A percentile compares a stretch with the other conserved stretches of the same genome.
Conservation (phyloP, 2,113 vertebrate genomes). For the Pachyramphus minor region DNA sequence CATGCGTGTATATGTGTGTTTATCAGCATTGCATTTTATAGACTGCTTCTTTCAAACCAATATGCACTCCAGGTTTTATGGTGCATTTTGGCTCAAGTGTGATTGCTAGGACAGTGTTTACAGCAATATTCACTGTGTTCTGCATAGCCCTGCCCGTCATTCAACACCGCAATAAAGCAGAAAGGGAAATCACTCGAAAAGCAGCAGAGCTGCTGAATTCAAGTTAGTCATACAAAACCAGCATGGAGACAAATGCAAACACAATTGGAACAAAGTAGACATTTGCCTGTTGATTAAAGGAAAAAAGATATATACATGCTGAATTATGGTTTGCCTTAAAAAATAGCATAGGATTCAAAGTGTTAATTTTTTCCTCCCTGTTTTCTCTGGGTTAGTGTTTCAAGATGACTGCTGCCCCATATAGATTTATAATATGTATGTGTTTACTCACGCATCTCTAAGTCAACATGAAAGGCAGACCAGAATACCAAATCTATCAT, state of each 20-base stretch:
- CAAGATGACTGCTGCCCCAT: not conserved
- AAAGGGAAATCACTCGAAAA: not conserved
- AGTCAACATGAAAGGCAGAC: constrained; percentile 4
- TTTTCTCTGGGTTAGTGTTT: not conserved
- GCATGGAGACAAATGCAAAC: not conserved
- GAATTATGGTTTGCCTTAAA: not conserved
- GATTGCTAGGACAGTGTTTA: constrained; percentile 36
- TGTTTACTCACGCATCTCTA: constrained; percentile 1
- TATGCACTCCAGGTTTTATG: not conserved
- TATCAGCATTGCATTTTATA: not conserved
- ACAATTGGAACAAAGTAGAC: constrained; percentile 6
- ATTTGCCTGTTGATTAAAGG: not conserved
- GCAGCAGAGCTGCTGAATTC: constrained; percentile 30
- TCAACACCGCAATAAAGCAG: constrained; percentile 43
- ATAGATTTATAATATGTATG: not conserved
- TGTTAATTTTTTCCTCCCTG: not conserved
- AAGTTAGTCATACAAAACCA: constrained; percentile 16
- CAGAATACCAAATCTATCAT: constrained; percentile 32
- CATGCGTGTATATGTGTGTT: not conserved
- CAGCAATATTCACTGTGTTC: constrained; percentile 33
- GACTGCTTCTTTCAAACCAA: not conserved
- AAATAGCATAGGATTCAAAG: not conserved
- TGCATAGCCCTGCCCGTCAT: constrained; percentile 45
- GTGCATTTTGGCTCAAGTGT: constrained; percentile 34
- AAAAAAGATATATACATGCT: not conserved